Evolutionary conservation across 92 coral and sea anemone species (phyloP), one percentile per base, ranked within the genome.

Genomic region (Pocillopora grandis): DNA sequence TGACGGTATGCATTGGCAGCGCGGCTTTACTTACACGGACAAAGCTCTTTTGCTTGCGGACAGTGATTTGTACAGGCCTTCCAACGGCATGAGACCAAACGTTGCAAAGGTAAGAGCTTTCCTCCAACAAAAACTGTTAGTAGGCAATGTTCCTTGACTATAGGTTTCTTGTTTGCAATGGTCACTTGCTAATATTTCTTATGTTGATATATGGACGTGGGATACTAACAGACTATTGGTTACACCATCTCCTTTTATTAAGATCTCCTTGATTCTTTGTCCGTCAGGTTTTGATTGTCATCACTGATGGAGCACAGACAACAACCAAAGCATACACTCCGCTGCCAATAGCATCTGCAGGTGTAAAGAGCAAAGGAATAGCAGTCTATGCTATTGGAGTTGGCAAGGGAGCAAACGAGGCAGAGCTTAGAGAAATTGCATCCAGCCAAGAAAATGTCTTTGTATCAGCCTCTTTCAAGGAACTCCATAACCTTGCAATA

Each of bases 221-320:
- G 27, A 27, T 27, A 27, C 0, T 27, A 27, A 27, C 27, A 27
- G 27, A 27, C 27, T 27, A 27, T 27, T 0, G 1, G 0, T 0
- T 27, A 27, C 27, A 27, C 27, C 27, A 27, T 0, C 27, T 27
- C 27, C 27, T 27, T 27, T 27, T 27, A 27, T 27, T 27, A 0
- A 27, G 27, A 27, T 27, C 27, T 27, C 27, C 27, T 27, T 27
- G 27, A 0, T 27, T 27, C 27, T 56, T 66, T 13, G 10, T 12
- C 74, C 57, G 62, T 5, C 66, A 90, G 93, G 77, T 66, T 20
- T 72, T 84, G 76, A 58, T 90, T 15, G 33, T 90, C 3, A 76
- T 87, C 55, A 87, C 89, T n/a, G 89, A 89, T 71, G 93, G 91
- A 12, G 86, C 87, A 20, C 88, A 84, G 62, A 82, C 86, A 12